Conservation (phyloP, 2,113 vertebrate genomes). For the Nycticorax nycticorax region DNA sequence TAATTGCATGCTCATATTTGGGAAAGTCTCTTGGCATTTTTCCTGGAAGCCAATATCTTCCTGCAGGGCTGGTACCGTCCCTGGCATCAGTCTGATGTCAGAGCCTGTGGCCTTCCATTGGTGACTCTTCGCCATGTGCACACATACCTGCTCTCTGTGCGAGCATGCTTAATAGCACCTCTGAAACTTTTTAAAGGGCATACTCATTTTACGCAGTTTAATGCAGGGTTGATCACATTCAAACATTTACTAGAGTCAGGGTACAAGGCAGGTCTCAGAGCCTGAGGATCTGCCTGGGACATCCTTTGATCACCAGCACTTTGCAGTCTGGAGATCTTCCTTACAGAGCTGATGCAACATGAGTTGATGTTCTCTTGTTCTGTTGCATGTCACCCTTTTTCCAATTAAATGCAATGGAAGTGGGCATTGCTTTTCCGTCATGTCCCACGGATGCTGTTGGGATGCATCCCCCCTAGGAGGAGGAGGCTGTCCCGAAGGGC, state of each 20-base stretch:
- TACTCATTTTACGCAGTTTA: not conserved
- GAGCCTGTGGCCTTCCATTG: fast-evolving
- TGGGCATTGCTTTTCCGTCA: not conserved
- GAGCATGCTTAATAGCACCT: fast-evolving
- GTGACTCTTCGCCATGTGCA: not conserved
- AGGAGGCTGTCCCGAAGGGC: not conserved
- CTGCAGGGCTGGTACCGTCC: fast-evolving
- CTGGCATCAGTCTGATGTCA: not conserved
- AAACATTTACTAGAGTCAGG: not conserved
- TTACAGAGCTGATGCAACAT: not conserved
- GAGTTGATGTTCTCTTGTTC: not conserved
- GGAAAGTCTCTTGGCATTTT: not conserved
- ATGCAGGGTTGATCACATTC: not conserved
- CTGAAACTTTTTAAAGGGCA: not conserved
- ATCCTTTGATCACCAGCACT: not conserved
- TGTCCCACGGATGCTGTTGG: not conserved
- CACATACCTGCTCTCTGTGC: not conserved
- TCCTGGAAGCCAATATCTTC: not conserved
- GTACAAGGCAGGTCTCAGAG: not conserved
- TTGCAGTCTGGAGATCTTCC: not conserved
- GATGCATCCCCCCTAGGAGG: not conserved
- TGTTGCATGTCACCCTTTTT: not conserved
- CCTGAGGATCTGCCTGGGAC: not conserved
- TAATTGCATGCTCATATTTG: not conserved
- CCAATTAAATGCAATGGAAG: not conserved